phyloP scores from a whole-genome alignment of 2,797 vertebrate species.

The Trachurus trachurus region DNA sequence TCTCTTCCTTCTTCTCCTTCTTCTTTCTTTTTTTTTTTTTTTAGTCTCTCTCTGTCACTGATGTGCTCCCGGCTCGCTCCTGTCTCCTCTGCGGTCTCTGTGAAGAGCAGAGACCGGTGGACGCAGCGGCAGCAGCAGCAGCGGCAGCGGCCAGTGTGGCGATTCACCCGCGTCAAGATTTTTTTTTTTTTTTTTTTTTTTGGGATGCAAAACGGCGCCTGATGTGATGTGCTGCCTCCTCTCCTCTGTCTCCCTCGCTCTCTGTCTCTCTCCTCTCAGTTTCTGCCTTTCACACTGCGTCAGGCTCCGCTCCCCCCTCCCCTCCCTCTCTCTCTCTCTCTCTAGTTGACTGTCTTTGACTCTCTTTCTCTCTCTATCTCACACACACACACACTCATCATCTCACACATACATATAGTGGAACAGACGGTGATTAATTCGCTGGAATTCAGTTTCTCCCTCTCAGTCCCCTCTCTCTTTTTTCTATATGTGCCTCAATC shows the following conservation, averaged over 20 bases:
- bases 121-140: conserved; percentile 4
- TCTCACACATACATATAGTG: conserved; percentile 23
- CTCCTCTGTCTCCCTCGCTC: conserved; percentile 65
- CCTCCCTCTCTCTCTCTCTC: conserved; percentile 40
- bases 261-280: conserved; percentile 72
- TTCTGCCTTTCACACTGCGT: conserved; percentile 81
- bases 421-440: conserved; percentile 79
- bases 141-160: conserved; percentile 31
- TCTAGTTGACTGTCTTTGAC: conserved; percentile 35
- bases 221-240: conserved; percentile 68
- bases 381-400: not conserved
- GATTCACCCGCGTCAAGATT: conserved; percentile 46
- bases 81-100: conserved; percentile 46
- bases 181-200: not conserved
- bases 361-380: conserved; percentile 24
- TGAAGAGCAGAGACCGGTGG: conserved; percentile 46
- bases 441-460: conserved; percentile 58
- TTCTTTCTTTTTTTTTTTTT: not conserved
- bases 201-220: conserved; percentile 58
- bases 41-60: conserved; percentile 33
- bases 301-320: conserved; percentile 71
- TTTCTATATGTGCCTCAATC: conserved; percentile 60
- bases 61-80: conserved; percentile 49
- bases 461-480: conserved; percentile 2
- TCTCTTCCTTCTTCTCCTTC: not conserved